phyloP scores from a whole-genome alignment of 2,113 vertebrate genomes.

The Protomyctophum bolini region DNA sequence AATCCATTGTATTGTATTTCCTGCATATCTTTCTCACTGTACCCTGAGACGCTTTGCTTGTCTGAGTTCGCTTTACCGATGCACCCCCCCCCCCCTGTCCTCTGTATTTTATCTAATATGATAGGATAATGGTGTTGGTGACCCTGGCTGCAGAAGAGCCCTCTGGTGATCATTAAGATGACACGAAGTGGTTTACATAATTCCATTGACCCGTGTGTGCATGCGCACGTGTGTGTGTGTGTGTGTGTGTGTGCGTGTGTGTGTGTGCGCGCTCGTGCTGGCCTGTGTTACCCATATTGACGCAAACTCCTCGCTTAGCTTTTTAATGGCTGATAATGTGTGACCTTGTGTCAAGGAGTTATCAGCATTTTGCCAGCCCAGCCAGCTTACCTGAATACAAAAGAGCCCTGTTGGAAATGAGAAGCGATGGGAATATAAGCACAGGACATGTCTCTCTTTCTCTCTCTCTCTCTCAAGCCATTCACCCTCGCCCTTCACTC shows the following conservation, averaged over 20 bases:
- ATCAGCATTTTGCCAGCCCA: slow-evolving; percentile 49
- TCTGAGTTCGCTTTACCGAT: slow-evolving; percentile 46
- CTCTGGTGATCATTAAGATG: slow-evolving; percentile 57
- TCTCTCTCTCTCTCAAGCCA: slow-evolving; percentile 11
- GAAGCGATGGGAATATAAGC: slow-evolving; percentile 29
- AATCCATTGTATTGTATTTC: slow-evolving; percentile 54
- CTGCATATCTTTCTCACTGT: slow-evolving; percentile 36
- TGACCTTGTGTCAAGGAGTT: slow-evolving; percentile 67
- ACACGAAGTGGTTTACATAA: slow-evolving; percentile 61
- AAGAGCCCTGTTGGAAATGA: slow-evolving; percentile 34
- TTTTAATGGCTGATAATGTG: slow-evolving; percentile 48
- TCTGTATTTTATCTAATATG: slow-evolving; percentile 57
- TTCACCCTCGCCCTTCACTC: not conserved
- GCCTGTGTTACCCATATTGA: not conserved
- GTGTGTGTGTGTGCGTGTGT: no score
- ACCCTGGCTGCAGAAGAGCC: slow-evolving; percentile 48
- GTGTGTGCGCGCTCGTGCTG: not conserved
- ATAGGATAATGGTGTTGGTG: slow-evolving; percentile 70
- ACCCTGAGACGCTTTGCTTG: slow-evolving; percentile 40
- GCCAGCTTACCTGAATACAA: slow-evolving; percentile 56
- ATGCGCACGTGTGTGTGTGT: not conserved
- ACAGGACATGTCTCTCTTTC: slow-evolving; percentile 11
- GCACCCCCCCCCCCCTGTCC: slow-evolving; percentile 25
- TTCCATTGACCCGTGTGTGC: slow-evolving; percentile 43
- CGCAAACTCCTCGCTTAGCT: slow-evolving; percentile 15